Conservation (phyloP, 1,140 invertebrate species). For the Epicauta chinensis region DNA sequence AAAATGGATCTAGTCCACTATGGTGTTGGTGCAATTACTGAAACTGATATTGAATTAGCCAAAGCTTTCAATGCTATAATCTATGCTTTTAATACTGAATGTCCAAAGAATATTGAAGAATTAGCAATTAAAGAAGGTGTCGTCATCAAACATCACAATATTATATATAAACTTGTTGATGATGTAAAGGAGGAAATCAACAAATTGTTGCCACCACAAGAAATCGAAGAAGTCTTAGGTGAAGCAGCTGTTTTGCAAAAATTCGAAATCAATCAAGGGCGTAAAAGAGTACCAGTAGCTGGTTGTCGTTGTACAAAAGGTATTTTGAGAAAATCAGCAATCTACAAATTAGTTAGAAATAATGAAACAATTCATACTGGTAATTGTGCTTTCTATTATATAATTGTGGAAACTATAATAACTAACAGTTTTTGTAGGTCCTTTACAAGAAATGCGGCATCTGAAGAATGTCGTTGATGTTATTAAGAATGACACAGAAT, state of each 20-base stretch:
- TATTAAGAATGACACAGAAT: slow-evolving; percentile 80
- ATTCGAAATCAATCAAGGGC: slow-evolving; percentile 77
- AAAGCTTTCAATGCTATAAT: slow-evolving; percentile 76
- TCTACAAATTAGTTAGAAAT: slow-evolving; percentile 66
- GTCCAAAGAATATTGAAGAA: slow-evolving; percentile 46
- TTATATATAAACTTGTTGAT: slow-evolving; percentile 90
- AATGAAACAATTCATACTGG: slow-evolving; percentile 68
- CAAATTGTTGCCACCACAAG: slow-evolving; percentile 59
- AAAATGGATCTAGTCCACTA: slow-evolving; percentile 81
- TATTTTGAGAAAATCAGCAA: slow-evolving; percentile 58
- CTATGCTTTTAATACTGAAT: slow-evolving; percentile 78
- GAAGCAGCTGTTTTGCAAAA: slow-evolving; percentile 81
- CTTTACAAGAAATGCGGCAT: slow-evolving; percentile 75
- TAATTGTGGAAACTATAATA: too few relatives aligned
- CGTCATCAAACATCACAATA: slow-evolving; percentile 63
- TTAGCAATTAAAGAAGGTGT: slow-evolving; percentile 51
- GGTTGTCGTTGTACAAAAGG: slow-evolving; percentile 83
- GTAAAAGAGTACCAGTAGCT: slow-evolving; percentile 78
- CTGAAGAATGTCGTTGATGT: slow-evolving; percentile 81
- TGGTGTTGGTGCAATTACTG: slow-evolving; percentile 78
- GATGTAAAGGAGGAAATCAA: slow-evolving; percentile 78
- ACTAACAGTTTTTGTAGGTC: slow-evolving; percentile 47
- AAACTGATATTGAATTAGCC: slow-evolving; percentile 82
- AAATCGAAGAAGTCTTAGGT: slow-evolving; percentile 72
- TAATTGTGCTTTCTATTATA: too few relatives aligned